A percentile compares a stretch with the other conserved stretches of the same genome.
Evolutionary conservation across 2,797 vertebrate genomes (phyloP).

Genomic region (Botia kubotai): DNA sequence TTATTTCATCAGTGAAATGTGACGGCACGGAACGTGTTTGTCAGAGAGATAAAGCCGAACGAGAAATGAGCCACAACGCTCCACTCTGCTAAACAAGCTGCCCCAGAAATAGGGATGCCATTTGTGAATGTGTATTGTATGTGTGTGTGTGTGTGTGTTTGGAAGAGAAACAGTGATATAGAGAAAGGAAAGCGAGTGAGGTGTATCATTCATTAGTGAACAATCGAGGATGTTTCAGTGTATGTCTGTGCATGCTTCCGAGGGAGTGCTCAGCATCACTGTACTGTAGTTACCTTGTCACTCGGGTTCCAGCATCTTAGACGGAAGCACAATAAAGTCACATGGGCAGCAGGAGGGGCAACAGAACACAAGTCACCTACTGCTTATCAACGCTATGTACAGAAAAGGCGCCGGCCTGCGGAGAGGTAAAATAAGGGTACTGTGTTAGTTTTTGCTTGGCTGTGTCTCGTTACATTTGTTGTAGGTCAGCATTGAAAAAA

Average conservation of each 20-base stretch:
- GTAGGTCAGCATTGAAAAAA: neutral
- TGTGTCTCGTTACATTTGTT: neutral
- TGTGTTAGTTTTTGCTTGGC: neutral
- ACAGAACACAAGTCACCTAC: neutral
- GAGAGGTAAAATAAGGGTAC: neutral
- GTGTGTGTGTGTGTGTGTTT: conserved; percentile 5
- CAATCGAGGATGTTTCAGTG: conserved; percentile 7
- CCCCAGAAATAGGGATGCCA: conserved; percentile 61
- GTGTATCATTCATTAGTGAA: conserved; percentile 35
- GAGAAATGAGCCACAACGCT: conserved; percentile 60
- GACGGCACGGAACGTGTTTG: conserved; percentile 64
- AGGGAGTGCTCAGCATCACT: neutral
- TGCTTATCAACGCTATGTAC: neutral
- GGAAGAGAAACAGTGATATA: neutral
- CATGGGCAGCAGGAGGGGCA: conserved; percentile 1
- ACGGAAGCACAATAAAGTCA: conserved; percentile 21
- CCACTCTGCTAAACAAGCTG: conserved; percentile 61
- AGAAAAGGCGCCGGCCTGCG: neutral
- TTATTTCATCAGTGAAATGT: conserved; percentile 63
- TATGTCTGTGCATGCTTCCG: conserved; percentile 13
- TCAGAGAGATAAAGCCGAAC: conserved; percentile 67
- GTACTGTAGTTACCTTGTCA: neutral
- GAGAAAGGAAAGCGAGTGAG: conserved; percentile 23
- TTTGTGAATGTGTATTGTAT: conserved; percentile 10
- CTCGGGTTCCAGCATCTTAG: neutral